Conservation (phyloP, 2,888 invertebrate genomes). For the Dolomedes plantarius region DNA sequence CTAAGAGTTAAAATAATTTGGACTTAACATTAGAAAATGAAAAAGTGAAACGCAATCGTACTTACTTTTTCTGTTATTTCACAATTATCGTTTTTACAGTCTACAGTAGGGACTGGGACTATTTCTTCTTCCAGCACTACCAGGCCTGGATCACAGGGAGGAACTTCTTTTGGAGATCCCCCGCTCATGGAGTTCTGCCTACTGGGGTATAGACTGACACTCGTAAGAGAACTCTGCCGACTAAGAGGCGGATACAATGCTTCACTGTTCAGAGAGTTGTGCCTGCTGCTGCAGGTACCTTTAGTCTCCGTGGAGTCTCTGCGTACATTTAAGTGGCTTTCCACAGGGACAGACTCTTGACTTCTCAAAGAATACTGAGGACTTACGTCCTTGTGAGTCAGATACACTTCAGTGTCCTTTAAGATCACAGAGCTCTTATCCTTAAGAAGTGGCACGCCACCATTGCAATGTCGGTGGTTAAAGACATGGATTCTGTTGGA, state of each 20-base stretch:
- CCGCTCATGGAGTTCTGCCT: conserved; percentile 44
- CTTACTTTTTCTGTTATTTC: conserved; percentile 60
- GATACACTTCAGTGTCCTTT: conserved; percentile 68
- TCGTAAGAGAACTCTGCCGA: conserved; percentile 52
- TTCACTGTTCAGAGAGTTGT: conserved; percentile 76
- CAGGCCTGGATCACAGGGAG: neutral
- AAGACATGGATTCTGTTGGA: conserved; percentile 33
- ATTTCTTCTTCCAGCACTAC: conserved; percentile 22
- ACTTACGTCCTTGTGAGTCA: conserved; percentile 77
- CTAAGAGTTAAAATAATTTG: no score
- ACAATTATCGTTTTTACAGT: conserved; percentile 62
- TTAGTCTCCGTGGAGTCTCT: conserved; percentile 73
- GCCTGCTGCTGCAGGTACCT: conserved; percentile 75
- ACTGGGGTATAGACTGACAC: conserved; percentile 30
- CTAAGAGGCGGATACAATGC: conserved; percentile 72
- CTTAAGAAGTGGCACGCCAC: conserved; percentile 74
- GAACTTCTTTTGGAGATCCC: neutral
- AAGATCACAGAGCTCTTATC: conserved; percentile 24
- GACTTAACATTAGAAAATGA: no score
- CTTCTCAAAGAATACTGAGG: conserved; percentile 83
- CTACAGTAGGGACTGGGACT: neutral
- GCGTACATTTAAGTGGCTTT: conserved; percentile 1
- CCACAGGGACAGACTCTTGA: conserved; percentile 52
- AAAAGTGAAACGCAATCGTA: no score
- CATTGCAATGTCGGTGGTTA: conserved; percentile 82